These are phyloP conservation scores for Dichetophora obliterata DNA, from an alignment of 2,888 invertebrate species.

Conservation along the genomic window DNA sequence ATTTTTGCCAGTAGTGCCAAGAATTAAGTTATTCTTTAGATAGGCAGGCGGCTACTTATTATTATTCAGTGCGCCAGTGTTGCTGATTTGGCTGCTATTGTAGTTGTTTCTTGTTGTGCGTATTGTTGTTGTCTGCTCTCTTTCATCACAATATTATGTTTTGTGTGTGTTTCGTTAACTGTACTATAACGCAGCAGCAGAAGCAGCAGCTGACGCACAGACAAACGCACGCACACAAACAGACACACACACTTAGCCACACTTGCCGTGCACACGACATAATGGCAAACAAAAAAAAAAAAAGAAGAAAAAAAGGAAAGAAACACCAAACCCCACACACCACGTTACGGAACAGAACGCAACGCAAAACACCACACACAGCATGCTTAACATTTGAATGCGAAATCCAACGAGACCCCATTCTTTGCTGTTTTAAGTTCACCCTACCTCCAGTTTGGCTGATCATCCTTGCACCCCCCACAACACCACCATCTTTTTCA, in stretches of 20 bases:
- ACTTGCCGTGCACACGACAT: conserved; percentile 31
- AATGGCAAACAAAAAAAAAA: conserved; percentile 3
- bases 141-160: conserved; percentile 32
- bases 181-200: conserved; percentile 34
- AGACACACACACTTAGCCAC: conserved; percentile 36
- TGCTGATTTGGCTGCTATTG: conserved; percentile 5
- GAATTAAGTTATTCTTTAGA: not conserved
- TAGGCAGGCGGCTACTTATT: not conserved
- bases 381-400: conserved; percentile 36
- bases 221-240: conserved; percentile 35
- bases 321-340: conserved; percentile 21
- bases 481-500: not conserved
- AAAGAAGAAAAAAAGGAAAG: too few species aligned
- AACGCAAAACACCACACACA: conserved; percentile 20
- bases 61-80: conserved; percentile 10
- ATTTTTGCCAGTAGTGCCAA: not conserved
- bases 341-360: not conserved
- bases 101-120: conserved; percentile 1
- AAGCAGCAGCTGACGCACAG: conserved; percentile 28
- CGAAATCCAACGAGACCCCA: conserved; percentile 25
- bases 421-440: not conserved
- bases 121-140: conserved; percentile 28
- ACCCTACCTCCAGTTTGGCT: not conserved
- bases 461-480: not conserved
- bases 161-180: conserved; percentile 36